A percentile compares a stretch with the other conserved stretches of the same genome.
These are phyloP conservation scores for Porites cylindrica DNA, from an alignment of 92 coral and sea anemone species.

Conservation along the genomic window DNA sequence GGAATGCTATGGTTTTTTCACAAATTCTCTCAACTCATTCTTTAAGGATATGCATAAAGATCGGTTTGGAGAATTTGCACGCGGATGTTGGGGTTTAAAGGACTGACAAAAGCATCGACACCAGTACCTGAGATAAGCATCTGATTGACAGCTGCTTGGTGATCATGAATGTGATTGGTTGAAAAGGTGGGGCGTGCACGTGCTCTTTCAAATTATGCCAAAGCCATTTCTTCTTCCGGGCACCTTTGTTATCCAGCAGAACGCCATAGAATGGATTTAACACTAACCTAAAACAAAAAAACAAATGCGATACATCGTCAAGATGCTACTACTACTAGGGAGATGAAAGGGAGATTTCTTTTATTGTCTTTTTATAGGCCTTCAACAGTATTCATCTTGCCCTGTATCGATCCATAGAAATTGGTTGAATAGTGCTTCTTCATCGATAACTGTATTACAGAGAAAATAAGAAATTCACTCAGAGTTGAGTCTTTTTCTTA, in stretches of 20 bases:
- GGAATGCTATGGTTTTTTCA: no score
- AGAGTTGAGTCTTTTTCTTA: no score
- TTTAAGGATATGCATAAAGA: no score
- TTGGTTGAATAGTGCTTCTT: no score
- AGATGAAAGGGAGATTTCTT: background rate
- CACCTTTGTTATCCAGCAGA: conserved; percentile 83
- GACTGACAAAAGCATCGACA: background rate
- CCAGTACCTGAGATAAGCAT: conserved; percentile 92
- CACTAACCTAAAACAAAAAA: conserved; percentile 67
- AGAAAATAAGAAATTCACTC: no score
- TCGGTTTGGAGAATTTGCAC: no score
- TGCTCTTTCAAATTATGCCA: conserved; percentile 90
- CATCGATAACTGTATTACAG: no score
- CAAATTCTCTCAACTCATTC: no score
- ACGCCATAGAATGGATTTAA: conserved; percentile 94
- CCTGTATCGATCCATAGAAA: no score
- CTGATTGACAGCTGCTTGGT: conserved; percentile 89
- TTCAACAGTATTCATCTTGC: no score
- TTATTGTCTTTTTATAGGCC: background rate
- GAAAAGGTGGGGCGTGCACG: conserved; percentile 99
- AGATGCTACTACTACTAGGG: background rate
- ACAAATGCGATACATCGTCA: background rate
- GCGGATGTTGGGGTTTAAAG: no score
- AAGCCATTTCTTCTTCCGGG: conserved; percentile 92
- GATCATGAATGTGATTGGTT: conserved; percentile 96